phyloP scores from a whole-genome alignment of 2,888 invertebrate species.

The Eupithecia subfuscata region DNA sequence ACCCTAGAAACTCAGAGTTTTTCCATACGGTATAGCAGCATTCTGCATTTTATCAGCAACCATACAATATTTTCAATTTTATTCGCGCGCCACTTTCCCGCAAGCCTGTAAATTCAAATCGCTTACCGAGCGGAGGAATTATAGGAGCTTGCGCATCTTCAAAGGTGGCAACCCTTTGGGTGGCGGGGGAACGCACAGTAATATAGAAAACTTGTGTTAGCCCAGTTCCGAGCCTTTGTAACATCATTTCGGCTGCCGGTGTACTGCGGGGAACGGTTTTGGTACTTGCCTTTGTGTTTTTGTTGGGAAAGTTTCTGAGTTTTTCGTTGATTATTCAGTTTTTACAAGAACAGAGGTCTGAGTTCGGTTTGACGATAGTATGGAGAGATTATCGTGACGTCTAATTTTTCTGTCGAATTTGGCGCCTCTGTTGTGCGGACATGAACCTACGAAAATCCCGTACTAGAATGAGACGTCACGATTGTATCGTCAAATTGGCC shows the following conservation, averaged over 20 bases:
- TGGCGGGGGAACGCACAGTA: conserved; percentile 73
- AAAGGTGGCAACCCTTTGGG: conserved; percentile 82
- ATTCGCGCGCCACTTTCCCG: conserved; percentile 6
- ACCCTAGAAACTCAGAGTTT: neutral
- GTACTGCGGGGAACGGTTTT: conserved; percentile 54
- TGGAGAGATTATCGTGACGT: too few species aligned
- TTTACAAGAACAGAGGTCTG: neutral
- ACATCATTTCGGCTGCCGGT: conserved; percentile 82
- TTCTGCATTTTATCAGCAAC: neutral
- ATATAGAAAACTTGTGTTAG: conserved; percentile 85
- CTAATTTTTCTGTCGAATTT: too few species aligned
- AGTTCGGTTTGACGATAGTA: neutral
- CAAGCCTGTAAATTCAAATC: conserved; percentile 72
- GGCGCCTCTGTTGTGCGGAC: neutral
- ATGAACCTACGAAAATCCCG: neutral
- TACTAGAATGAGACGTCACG: neutral
- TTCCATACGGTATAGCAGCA: neutral
- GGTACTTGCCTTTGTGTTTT: conserved; percentile 53
- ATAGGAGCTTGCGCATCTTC: conserved; percentile 83
- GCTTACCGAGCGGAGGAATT: conserved; percentile 80
- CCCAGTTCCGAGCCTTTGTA: conserved; percentile 84
- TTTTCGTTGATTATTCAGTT: neutral
- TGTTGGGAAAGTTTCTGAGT: conserved; percentile 6
- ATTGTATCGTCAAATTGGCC: neutral
- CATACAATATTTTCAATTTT: neutral